Evolutionary conservation across 2,888 invertebrate species (phyloP).

Genomic region (Campoletis raptor): DNA sequence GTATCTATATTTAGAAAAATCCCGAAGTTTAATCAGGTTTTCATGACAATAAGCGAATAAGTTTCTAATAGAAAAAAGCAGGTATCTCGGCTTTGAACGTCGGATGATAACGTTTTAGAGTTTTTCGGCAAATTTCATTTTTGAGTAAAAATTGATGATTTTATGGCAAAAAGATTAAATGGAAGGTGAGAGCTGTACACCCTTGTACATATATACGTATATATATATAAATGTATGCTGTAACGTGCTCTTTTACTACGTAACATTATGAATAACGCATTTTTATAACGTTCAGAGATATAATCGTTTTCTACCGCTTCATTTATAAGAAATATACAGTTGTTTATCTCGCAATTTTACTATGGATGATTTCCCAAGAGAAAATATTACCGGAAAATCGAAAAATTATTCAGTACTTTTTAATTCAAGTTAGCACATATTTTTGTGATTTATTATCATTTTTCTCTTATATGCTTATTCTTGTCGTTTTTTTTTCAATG

Average conservation of each 20-base stretch:
- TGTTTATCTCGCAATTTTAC: constrained; percentile 7
- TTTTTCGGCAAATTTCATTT: not conserved
- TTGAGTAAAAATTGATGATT: not conserved
- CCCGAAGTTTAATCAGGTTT: not conserved
- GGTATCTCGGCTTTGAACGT: not conserved
- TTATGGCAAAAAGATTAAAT: not conserved
- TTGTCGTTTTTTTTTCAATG: not conserved
- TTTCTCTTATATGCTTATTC: not conserved
- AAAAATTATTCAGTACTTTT: not conserved
- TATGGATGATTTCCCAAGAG: not conserved
- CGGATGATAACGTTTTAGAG: not conserved
- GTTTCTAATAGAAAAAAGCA: not conserved
- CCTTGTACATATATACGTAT: constrained; percentile 1
- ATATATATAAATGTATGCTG: constrained; percentile 26
- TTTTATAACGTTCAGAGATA: constrained; percentile 72
- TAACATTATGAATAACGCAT: constrained; percentile 70
- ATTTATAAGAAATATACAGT: constrained; percentile 61
- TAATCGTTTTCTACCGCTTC: constrained; percentile 76
- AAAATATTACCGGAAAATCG: not conserved
- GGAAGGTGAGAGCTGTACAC: not conserved
- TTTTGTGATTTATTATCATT: not conserved
- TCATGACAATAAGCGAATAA: not conserved
- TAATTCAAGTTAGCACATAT: not conserved
- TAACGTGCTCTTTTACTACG: constrained; percentile 51
- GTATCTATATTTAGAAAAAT: not conserved